phyloP scores from a whole-genome alignment of 2,113 vertebrate species.

The Psilopogon haemacephalus region DNA sequence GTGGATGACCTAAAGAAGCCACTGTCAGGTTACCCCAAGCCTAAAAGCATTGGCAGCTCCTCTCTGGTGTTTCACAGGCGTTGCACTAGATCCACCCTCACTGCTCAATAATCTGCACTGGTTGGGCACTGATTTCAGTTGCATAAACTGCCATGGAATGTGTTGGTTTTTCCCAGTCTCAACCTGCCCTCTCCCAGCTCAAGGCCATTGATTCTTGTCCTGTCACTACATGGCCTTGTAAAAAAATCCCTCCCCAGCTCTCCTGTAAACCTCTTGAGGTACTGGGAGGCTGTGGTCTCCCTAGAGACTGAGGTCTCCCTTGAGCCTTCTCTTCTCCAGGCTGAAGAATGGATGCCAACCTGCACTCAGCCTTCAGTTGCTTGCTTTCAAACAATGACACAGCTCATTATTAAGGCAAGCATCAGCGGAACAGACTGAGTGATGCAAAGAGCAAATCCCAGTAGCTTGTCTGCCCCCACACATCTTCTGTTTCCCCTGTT shows the following conservation, averaged over 20 bases:
- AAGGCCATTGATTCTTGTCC: no score
- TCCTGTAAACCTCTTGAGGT: no score
- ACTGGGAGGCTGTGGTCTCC: no score
- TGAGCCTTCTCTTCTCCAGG: no score
- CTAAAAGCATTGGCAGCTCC: neutral
- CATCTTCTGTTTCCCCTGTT: neutral
- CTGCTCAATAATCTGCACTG: no score
- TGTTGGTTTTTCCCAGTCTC: neutral
- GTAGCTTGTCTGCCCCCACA: neutral
- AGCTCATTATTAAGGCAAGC: neutral
- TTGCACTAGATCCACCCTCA: no score
- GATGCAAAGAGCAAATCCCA: neutral
- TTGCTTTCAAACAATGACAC: neutral
- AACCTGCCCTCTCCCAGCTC: no score
- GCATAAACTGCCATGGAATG: neutral
- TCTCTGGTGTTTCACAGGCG: neutral
- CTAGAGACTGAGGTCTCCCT: no score
- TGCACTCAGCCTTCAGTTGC: neutral
- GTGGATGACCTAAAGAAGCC: neutral
- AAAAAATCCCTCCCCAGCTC: no score
- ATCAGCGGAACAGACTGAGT: neutral
- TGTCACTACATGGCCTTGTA: no score
- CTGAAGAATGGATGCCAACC: neutral
- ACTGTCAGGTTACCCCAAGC: rapidly evolving
- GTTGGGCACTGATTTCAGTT: neutral